A percentile compares a stretch with the other conserved stretches of the same genome.
Evolutionary conservation across 1,140 invertebrate species (phyloP).

Genomic region (Drosophila quadrilineata): DNA sequence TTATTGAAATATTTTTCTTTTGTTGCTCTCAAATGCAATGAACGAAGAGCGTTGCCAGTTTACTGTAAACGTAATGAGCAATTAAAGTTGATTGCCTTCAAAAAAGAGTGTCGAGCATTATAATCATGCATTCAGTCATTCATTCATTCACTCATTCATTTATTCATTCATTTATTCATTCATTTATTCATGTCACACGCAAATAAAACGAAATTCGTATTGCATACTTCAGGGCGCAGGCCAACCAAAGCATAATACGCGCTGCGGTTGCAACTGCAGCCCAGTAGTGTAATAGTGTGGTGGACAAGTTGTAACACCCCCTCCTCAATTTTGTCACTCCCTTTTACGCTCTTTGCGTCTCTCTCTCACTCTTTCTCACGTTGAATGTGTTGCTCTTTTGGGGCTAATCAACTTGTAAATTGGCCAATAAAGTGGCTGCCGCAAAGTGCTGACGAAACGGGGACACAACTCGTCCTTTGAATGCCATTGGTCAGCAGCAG

Average conservation of each 20-base stretch:
- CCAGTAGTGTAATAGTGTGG: no score
- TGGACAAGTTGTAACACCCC: background rate
- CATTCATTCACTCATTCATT: slow-evolving; percentile 7
- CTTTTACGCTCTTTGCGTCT: background rate
- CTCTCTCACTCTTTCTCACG: no score
- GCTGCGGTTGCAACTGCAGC: slow-evolving; percentile 1
- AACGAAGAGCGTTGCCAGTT: background rate
- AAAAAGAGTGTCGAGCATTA: slow-evolving; percentile 34
- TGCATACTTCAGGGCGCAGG: slow-evolving; percentile 12
- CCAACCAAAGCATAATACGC: background rate
- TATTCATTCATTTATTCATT: background rate
- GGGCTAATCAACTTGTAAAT: slow-evolving; percentile 70
- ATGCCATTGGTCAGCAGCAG: slow-evolving; percentile 40
- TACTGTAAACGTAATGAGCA: slow-evolving; percentile 62
- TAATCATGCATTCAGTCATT: slow-evolving; percentile 8
- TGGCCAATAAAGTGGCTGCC: slow-evolving; percentile 51
- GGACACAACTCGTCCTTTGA: slow-evolving; percentile 14
- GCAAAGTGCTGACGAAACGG: slow-evolving; percentile 37
- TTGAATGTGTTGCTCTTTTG: slow-evolving; percentile 9
- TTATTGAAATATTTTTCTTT: slow-evolving; percentile 61
- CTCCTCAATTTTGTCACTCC: background rate
- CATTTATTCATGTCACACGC: slow-evolving; percentile 18
- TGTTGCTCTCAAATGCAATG: slow-evolving; percentile 23
- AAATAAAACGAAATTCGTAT: slow-evolving; percentile 11
- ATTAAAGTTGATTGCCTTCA: slow-evolving; percentile 68